Evolutionary conservation across 2,888 invertebrate species (phyloP).

Genomic region (Mythimna albipuncta): DNA sequence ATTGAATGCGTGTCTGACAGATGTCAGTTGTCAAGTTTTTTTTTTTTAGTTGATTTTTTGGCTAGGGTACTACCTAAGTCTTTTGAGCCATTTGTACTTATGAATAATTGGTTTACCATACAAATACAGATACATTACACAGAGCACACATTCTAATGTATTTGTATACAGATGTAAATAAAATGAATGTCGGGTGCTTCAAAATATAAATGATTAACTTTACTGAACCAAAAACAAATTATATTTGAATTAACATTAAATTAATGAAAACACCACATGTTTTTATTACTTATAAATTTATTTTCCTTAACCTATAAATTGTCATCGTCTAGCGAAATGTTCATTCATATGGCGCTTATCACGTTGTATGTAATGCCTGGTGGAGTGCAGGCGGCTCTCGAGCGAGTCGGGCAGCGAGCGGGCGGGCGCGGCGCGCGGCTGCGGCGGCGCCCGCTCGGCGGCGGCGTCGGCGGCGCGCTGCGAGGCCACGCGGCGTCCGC

Average conservation of each 20-base stretch:
- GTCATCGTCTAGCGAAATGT: constrained; percentile 94
- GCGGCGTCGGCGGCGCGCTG: constrained; percentile 91
- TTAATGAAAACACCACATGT: constrained; percentile 30
- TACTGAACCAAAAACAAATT: constrained; percentile 33
- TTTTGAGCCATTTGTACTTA: too few relatives aligned
- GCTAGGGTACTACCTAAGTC: too few relatives aligned
- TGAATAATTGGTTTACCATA: too few relatives aligned
- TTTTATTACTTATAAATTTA: constrained; percentile 31
- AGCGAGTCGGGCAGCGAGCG: constrained; percentile 93
- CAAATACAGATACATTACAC: too few relatives aligned
- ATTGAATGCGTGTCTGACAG: neutral
- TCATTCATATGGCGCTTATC: constrained; percentile 95
- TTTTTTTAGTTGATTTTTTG: too few relatives aligned
- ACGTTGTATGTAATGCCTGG: constrained; percentile 97
- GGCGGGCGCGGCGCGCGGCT: constrained; percentile 89
- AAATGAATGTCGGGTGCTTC: constrained; percentile 54
- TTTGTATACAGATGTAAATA: too few relatives aligned
- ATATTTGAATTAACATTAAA: constrained; percentile 46
- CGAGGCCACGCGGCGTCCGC: constrained; percentile 91
- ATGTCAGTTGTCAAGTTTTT: too few relatives aligned
- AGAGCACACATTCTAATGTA: too few relatives aligned
- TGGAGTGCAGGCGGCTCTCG: constrained; percentile 96
- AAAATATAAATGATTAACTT: constrained; percentile 53
- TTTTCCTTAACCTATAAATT: constrained; percentile 35
- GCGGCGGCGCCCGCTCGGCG: constrained; percentile 72